These are phyloP conservation scores for Pachyuromys duprasi DNA, from an alignment of 2,797 vertebrate species.

Conservation along the genomic window DNA sequence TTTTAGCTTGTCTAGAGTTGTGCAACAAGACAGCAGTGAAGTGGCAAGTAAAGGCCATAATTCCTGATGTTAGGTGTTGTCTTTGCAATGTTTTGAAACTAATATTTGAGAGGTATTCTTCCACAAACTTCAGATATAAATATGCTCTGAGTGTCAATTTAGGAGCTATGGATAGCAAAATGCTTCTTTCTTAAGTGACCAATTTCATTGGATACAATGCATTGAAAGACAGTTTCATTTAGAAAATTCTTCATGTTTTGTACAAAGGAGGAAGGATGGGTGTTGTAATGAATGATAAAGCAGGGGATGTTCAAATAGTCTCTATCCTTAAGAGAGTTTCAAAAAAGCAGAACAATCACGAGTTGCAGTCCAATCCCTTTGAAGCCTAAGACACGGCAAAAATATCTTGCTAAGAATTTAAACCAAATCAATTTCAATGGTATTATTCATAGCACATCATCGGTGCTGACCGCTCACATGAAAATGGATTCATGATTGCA, in stretches of 20 bases:
- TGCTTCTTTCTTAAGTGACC: background rate
- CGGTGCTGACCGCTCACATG: constrained; percentile 77
- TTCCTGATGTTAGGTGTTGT: background rate
- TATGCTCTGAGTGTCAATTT: background rate
- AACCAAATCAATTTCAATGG: constrained; percentile 76
- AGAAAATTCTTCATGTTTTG: background rate
- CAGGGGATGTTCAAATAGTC: constrained; percentile 8
- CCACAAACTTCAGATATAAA: constrained; percentile 11
- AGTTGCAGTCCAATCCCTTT: constrained; percentile 41
- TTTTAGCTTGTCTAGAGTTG: constrained; percentile 14
- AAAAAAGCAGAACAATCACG: constrained; percentile 61
- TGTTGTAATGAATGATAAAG: constrained; percentile 56
- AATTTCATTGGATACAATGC: background rate
- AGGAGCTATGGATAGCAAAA: background rate
- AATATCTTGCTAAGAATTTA: constrained; percentile 63
- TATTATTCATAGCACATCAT: constrained; percentile 78
- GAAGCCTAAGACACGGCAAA: constrained; percentile 30
- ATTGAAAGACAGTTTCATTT: background rate
- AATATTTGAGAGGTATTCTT: background rate
- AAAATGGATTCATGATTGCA: constrained; percentile 75
- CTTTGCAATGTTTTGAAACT: constrained; percentile 22
- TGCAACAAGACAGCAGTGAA: background rate
- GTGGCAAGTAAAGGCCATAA: background rate
- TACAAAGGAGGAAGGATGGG: background rate
- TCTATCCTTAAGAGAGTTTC: constrained; percentile 34